Evolutionary conservation across 2,888 invertebrate genomes (phyloP).

Genomic region (Gerris lacustris): DNA sequence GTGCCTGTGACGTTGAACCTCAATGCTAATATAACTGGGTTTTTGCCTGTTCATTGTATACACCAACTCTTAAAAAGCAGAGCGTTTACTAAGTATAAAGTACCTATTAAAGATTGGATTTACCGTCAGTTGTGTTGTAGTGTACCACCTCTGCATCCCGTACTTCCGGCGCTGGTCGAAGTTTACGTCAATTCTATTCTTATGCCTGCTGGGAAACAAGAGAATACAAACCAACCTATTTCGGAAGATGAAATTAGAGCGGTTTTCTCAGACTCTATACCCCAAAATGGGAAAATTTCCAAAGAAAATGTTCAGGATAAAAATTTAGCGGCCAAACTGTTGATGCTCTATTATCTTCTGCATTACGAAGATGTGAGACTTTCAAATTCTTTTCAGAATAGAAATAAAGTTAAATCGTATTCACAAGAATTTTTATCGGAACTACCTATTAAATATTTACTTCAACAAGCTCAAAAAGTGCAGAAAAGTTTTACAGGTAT

Average conservation of each 20-base stretch:
- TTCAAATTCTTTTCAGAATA: constrained; percentile 51
- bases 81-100: constrained; percentile 90
- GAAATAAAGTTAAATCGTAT: constrained; percentile 58
- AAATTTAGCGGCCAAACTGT: constrained; percentile 46
- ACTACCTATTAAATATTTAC: constrained; percentile 81
- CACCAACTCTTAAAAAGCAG: constrained; percentile 87
- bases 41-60: constrained; percentile 90
- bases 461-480: constrained; percentile 84
- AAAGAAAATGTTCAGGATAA: constrained; percentile 31
- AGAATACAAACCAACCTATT: constrained; percentile 76
- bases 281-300: constrained; percentile 53
- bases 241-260: constrained; percentile 76
- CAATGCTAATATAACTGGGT: constrained; percentile 78
- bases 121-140: constrained; percentile 84
- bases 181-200: constrained; percentile 89
- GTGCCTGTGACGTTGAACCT: constrained; percentile 85
- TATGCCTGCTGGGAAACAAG: constrained; percentile 52
- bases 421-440: constrained; percentile 77
- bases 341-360: constrained; percentile 81
- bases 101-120: constrained; percentile 93
- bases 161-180: constrained; percentile 83
- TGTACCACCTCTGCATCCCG: constrained; percentile 81
- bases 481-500: constrained; percentile 62
- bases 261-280: constrained; percentile 67
- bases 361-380: constrained; percentile 84